A percentile compares a stretch with the other conserved stretches of the same genome.
phyloP scores from a whole-genome alignment of 2,113 vertebrate species.

The Cranoglanis bouderius region DNA sequence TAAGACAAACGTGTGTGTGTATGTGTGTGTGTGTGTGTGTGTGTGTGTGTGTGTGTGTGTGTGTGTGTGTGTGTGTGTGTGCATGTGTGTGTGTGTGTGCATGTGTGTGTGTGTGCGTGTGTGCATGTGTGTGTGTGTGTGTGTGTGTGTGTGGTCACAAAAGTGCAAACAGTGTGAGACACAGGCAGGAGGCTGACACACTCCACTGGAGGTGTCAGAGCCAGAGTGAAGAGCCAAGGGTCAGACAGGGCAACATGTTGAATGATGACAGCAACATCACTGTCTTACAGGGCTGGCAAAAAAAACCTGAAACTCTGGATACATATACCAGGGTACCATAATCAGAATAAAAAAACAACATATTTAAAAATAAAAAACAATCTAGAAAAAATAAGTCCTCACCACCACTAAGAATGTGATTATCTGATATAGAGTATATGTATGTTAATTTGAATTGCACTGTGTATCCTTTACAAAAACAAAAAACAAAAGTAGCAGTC shows the following conservation, averaged over 20 bases:
- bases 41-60: constrained; percentile 17
- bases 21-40: constrained; percentile 10
- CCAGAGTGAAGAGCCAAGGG: neutral
- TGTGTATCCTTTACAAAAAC: neutral
- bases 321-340: neutral
- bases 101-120: constrained; percentile 26
- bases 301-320: neutral
- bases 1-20: neutral
- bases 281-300: neutral
- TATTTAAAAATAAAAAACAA: neutral
- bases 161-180: constrained; percentile 8
- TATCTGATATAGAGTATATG: neutral
- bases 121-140: neutral
- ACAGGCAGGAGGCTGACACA: constrained; percentile 30
- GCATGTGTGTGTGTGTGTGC: constrained; percentile 7
- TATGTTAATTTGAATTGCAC: neutral
- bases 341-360: neutral
- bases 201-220: constrained; percentile 16
- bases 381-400: neutral
- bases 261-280: constrained; percentile 16
- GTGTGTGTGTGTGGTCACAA: constrained; percentile 23
- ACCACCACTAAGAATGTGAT: neutral
- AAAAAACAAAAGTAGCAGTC: neutral
- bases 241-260: constrained; percentile 16
- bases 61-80: constrained; percentile 17